Percentiles rank a stretch among this genome's conserved stretches.
These are phyloP conservation scores for Dolomedes plantarius DNA, from an alignment of 2,888 invertebrate genomes.

Conservation along the genomic window DNA sequence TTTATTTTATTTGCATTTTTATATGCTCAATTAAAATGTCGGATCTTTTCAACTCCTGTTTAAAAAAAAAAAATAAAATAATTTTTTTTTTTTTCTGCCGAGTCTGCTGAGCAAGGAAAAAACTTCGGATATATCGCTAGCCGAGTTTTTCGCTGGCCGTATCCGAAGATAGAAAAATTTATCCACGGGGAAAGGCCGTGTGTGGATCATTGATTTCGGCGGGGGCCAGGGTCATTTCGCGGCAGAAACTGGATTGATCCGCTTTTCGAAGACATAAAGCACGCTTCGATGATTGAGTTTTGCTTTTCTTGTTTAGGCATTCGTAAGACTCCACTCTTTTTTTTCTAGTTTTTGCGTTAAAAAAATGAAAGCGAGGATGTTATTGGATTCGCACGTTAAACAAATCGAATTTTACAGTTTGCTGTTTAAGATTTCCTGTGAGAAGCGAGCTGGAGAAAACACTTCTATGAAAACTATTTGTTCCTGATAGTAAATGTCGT, in stretches of 20 bases:
- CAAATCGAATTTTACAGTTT: not conserved
- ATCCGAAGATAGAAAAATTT: not conserved
- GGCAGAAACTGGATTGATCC: conserved; percentile 45
- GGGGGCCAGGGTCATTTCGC: conserved; percentile 32
- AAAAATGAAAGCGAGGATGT: not conserved
- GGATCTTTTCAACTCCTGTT: too few species aligned
- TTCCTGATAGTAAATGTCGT: too few species aligned
- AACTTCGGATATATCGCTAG: not conserved
- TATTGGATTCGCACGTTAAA: not conserved
- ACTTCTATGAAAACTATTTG: too few species aligned
- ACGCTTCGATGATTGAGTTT: conserved; percentile 46
- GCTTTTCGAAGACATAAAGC: conserved; percentile 33
- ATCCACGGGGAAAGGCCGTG: conserved; percentile 18
- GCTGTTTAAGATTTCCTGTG: not conserved
- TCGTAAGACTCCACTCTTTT: not conserved
- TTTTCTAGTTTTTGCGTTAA: not conserved
- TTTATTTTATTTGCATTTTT: too few species aligned
- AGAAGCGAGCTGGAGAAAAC: not conserved
- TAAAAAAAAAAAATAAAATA: too few species aligned
- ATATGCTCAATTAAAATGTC: too few species aligned
- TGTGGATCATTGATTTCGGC: conserved; percentile 39
- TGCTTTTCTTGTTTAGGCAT: not conserved
- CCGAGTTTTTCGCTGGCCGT: not conserved
- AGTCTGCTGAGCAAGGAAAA: not conserved
- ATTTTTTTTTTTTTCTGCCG: too few species aligned